Base-by-base conservation (phyloP, 2,797 vertebrate genomes). In the Naso thynnoides region DNA sequence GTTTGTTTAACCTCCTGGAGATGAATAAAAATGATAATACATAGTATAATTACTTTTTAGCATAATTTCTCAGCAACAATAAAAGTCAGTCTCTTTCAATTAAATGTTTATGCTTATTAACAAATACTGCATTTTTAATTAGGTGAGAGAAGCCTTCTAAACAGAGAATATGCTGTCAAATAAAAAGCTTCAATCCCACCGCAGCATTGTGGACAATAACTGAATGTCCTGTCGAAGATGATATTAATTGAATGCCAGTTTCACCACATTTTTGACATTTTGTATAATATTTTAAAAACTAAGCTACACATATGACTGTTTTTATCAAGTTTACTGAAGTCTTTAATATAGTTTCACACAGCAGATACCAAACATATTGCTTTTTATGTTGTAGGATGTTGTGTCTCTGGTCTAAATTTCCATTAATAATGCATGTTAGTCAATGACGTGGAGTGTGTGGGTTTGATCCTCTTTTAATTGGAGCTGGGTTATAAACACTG, bases 401-500 rank as follows among this genome's bases (percentile, higher is more conserved):
- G 60, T 47, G 23, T 42, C 49, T 74, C 48, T 36, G 38, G n/a
- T n/a, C 66, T 48, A 64, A 54, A 79, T 70, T 64, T 41, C 19
- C 45, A 78, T 83, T 69, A 66, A 77, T 76, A 72, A 79, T 80
- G 70, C 61, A 82, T 75, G 71, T 60, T 70, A 71, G 63, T 79
- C 14, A 75, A 54, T 78, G 31, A 48, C 54, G 70, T 63, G 36
- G 29, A 83, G 58, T 66, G 72, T 79, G 76, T 85, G 72, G 85
- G 68, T 75, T 79, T 78, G 74, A 90, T 83, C 67, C 71, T 61
- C 52, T 81, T 70, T 83, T 87, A 82, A 88, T 81, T 84, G 47
- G 63, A 76, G 50, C 19, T 47, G 55, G 66, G 45, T 63, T 75
- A 39, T 70, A 29, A 47, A 31, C n/a, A 19, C 38, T 5, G 55